phyloP scores from a whole-genome alignment of 1,140 invertebrate genomes.

The Cotesia typhae region DNA sequence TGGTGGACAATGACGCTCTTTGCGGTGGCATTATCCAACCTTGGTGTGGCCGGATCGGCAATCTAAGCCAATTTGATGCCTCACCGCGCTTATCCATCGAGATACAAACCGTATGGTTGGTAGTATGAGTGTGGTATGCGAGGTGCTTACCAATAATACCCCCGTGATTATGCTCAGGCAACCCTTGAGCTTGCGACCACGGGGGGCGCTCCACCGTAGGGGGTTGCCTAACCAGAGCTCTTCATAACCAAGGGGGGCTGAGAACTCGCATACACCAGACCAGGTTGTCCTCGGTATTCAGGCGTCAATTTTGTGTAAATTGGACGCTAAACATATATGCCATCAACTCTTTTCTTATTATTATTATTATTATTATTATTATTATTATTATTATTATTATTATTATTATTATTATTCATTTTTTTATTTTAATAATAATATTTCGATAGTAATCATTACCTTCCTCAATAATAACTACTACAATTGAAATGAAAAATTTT shows the following conservation, averaged over 20 bases:
- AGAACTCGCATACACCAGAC: slow-evolving; percentile 7
- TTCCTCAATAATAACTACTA: too few species aligned
- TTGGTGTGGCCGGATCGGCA: slow-evolving; percentile 33
- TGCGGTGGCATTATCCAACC: slow-evolving; percentile 34
- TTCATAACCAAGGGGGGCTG: background rate
- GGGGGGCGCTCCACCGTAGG: background rate
- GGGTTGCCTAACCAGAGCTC: too few species aligned
- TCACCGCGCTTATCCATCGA: slow-evolving; percentile 40
- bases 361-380: too few species aligned
- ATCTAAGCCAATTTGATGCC: slow-evolving; percentile 50
- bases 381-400: too few species aligned
- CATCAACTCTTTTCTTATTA: background rate
- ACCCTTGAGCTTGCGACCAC: slow-evolving; percentile 34
- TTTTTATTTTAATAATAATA: too few species aligned
- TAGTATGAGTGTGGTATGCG: too few species aligned
- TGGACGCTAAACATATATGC: background rate
- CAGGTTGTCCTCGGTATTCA: too few species aligned
- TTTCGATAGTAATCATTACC: too few species aligned
- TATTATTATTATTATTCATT: too few species aligned
- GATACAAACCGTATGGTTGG: slow-evolving; percentile 37
- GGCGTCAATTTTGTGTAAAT: too few species aligned
- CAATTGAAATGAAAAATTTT: too few species aligned
- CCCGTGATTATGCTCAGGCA: slow-evolving; percentile 32
- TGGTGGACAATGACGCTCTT: slow-evolving; percentile 34
- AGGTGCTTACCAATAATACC: slow-evolving; percentile 38